Base-by-base conservation (phyloP, 1,140 invertebrate genomes). In the Meteorus sp. region DNA sequence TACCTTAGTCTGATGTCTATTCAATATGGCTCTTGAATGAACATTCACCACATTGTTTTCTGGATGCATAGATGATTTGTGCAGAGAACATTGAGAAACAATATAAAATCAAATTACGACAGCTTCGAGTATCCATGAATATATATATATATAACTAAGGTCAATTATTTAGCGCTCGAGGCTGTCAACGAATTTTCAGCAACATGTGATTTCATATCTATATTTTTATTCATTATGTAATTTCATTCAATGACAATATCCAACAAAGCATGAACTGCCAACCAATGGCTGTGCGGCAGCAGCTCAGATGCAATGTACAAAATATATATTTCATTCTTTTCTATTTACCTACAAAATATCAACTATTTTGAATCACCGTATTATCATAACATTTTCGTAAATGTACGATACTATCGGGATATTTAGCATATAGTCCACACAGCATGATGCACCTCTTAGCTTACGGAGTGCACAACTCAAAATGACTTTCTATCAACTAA, bases 221-320 rank as follows among this genome's bases (percentile, higher is more conserved):
- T 27, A 50, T 37, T 31, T 39, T 17, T 43, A 43, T 44, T 22
- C 51, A 51, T 23, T 23, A 29, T 51, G 25, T 58, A 6, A 25
- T 15, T n/a, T 33, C 56, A 48, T 17, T 29, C 31, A 37, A 25
- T 53, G 17, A 35, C 35, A 51, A n/a, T 48, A 29, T 37, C 60
- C 58, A 73, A 75, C 74, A 75, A 72, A 62, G 72, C 67, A 71
- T 63, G 64, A 77, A 71, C 58, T 70, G 72, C 58, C 63, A n/a
- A 67, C 67, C 67, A 65, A 75, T 77, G 75, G 72, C 75, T 73
- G 73, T 73, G 73, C 43, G 56, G 60, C 60, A 22, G 65, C 71
- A 75, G 63, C 67, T 76, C 73, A 61, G 71, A 77, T 75, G 73
- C 73, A 67, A 73, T 75, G 72, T 68, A 70, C 58, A 73, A 72